Percentiles rank a stretch among this genome's conserved stretches.
Conservation (phyloP, 2,888 invertebrate genomes). For the Oligia strigilis region DNA sequence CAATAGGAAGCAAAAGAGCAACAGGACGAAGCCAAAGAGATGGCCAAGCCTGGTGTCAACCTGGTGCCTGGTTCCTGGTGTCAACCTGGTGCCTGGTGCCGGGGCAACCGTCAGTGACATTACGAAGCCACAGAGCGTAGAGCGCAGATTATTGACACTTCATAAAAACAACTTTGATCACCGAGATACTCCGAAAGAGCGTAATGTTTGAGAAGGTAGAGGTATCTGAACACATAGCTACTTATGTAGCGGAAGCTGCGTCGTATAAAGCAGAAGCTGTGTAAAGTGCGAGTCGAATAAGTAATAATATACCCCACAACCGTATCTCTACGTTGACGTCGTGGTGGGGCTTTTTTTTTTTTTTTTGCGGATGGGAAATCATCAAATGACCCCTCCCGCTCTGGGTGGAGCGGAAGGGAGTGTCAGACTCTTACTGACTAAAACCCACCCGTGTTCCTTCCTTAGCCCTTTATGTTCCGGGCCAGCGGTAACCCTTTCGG, state of each 20-base stretch:
- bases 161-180: not conserved
- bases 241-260: not conserved
- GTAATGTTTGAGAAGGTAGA: not conserved
- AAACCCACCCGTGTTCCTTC: no score
- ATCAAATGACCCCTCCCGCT: no score
- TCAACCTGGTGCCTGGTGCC: not conserved
- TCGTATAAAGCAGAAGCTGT: not conserved
- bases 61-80: no score
- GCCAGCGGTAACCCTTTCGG: no score
- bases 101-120: not conserved
- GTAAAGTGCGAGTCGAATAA: not conserved
- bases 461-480: no score
- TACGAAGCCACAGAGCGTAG: not conserved
- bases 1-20: not conserved
- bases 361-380: no score
- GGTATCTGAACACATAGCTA: not conserved
- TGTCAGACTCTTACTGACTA: no score
- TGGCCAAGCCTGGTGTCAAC: not conserved
- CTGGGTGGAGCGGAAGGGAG: no score
- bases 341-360: no score
- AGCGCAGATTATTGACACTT: not conserved
- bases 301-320: not conserved
- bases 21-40: not conserved
- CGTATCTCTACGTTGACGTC: no score
- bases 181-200: not conserved